Evolutionary conservation across 2,113 vertebrate species (phyloP).

Genomic region (Planiliza haematocheilus): DNA sequence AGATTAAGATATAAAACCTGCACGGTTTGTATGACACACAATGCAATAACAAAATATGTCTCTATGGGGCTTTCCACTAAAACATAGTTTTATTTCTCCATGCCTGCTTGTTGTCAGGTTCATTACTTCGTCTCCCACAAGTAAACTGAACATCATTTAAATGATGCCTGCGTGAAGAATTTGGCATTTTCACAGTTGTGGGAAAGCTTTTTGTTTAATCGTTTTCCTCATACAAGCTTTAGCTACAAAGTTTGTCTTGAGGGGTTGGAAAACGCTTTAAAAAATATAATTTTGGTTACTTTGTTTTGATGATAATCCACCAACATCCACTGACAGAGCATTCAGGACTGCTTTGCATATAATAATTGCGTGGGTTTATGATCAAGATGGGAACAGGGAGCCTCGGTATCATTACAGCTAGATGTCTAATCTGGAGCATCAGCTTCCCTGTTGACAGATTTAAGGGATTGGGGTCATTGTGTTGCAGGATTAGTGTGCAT

Average conservation of each 20-base stretch:
- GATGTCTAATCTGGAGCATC: slow-evolving; percentile 79
- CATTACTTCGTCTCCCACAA: background rate
- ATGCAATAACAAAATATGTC: background rate
- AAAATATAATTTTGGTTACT: slow-evolving; percentile 9
- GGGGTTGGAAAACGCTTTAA: slow-evolving; percentile 1
- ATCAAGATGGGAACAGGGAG: slow-evolving; percentile 44
- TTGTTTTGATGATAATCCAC: slow-evolving; percentile 2
- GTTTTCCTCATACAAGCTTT: slow-evolving; percentile 2
- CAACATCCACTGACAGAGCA: background rate
- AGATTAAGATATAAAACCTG: slow-evolving; percentile 34
- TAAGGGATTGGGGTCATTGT: slow-evolving; percentile 85
- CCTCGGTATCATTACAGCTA: slow-evolving; percentile 71
- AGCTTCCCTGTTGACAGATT: slow-evolving; percentile 83
- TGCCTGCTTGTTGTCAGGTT: background rate
- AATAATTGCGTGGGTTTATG: slow-evolving; percentile 18
- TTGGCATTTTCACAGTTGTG: background rate
- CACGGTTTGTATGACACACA: slow-evolving; percentile 32
- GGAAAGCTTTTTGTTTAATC: slow-evolving; percentile 13
- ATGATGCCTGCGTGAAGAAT: background rate
- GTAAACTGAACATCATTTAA: slow-evolving; percentile 17
- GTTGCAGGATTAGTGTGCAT: slow-evolving; percentile 82
- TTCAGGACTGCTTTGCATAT: slow-evolving; percentile 16
- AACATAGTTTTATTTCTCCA: background rate
- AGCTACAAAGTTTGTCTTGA: background rate
- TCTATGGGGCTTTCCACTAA: background rate